Conservation (phyloP, 2,888 invertebrate species). For the Polylopha cassiicola region DNA sequence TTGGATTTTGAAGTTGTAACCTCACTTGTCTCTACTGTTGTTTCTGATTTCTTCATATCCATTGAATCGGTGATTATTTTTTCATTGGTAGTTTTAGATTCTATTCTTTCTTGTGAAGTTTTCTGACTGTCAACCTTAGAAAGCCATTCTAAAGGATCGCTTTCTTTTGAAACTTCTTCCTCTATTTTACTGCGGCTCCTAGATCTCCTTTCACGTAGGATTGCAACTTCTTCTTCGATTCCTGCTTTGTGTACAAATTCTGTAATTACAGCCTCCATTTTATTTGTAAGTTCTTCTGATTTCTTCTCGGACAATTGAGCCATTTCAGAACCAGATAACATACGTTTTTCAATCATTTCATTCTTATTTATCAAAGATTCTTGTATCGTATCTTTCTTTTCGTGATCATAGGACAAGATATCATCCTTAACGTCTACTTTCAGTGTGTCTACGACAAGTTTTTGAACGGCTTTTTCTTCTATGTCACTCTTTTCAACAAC, state of each 20-base stretch:
- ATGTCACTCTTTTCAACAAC: slow-evolving; percentile 1
- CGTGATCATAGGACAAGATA: slow-evolving; percentile 2
- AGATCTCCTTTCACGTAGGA: slow-evolving; percentile 38
- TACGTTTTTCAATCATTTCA: slow-evolving; percentile 24
- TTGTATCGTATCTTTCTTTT: neutral
- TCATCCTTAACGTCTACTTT: too few relatives aligned
- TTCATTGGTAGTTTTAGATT: slow-evolving; percentile 28
- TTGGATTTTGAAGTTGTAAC: slow-evolving; percentile 29
- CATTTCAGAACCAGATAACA: slow-evolving; percentile 55
- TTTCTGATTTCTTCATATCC: slow-evolving; percentile 35
- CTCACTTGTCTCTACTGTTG: slow-evolving; percentile 32
- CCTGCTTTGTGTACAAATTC: slow-evolving; percentile 58
- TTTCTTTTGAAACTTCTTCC: slow-evolving; percentile 45
- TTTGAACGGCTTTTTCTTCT: slow-evolving; percentile 7
- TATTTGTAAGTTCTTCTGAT: slow-evolving; percentile 54
- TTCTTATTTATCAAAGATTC: slow-evolving; percentile 25
- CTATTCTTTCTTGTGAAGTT: slow-evolving; percentile 31
- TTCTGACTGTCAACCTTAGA: slow-evolving; percentile 37
- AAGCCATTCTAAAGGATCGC: slow-evolving; percentile 52
- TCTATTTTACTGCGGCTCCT: slow-evolving; percentile 48
- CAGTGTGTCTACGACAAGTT: slow-evolving; percentile 22
- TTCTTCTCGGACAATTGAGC: slow-evolving; percentile 57
- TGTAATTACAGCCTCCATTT: slow-evolving; percentile 59
- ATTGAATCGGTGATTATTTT: slow-evolving; percentile 29
- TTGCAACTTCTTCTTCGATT: slow-evolving; percentile 32